Conservation (phyloP, 2,888 invertebrate genomes). For the Chaetoderma sp. region DNA sequence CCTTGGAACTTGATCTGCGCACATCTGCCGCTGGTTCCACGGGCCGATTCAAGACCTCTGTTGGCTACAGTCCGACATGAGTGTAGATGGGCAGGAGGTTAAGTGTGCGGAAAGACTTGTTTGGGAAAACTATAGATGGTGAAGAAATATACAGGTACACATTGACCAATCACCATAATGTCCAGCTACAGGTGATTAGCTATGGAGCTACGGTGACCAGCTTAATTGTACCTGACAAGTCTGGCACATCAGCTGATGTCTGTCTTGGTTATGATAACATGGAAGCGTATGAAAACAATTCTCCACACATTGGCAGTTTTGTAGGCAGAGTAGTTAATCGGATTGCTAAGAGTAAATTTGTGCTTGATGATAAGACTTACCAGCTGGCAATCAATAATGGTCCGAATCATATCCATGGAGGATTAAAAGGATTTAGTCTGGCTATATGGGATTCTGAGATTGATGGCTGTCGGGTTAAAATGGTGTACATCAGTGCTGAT, state of each 20-base stretch:
- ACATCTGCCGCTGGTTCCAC: too few species aligned
- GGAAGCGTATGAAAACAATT: slow-evolving; percentile 71
- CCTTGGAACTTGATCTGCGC: too few species aligned
- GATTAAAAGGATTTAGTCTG: slow-evolving; percentile 81
- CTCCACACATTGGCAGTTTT: slow-evolving; percentile 87
- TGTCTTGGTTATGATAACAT: slow-evolving; percentile 85
- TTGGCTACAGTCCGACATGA: too few species aligned
- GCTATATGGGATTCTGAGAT: slow-evolving; percentile 79
- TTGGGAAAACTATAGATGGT: slow-evolving; percentile 32
- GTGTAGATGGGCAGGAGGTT: too few species aligned
- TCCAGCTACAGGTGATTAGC: slow-evolving; percentile 76
- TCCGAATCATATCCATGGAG: slow-evolving; percentile 85
- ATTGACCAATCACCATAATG: slow-evolving; percentile 77
- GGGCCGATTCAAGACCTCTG: too few species aligned
- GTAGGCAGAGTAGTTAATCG: slow-evolving; percentile 88
- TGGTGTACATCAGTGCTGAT: slow-evolving; percentile 81
- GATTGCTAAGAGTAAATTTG: slow-evolving; percentile 79
- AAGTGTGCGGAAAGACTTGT: slow-evolving; percentile 23
- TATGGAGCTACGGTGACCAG: slow-evolving; percentile 88
- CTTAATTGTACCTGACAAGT: slow-evolving; percentile 81
- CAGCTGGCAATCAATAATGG: slow-evolving; percentile 80
- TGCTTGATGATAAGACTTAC: slow-evolving; percentile 78
- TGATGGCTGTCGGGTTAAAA: slow-evolving; percentile 76
- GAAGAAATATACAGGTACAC: slow-evolving; percentile 71
- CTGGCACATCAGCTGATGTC: slow-evolving; percentile 81